Base-by-base conservation (phyloP, 2,888 invertebrate species). In the Rhingia campestris region DNA sequence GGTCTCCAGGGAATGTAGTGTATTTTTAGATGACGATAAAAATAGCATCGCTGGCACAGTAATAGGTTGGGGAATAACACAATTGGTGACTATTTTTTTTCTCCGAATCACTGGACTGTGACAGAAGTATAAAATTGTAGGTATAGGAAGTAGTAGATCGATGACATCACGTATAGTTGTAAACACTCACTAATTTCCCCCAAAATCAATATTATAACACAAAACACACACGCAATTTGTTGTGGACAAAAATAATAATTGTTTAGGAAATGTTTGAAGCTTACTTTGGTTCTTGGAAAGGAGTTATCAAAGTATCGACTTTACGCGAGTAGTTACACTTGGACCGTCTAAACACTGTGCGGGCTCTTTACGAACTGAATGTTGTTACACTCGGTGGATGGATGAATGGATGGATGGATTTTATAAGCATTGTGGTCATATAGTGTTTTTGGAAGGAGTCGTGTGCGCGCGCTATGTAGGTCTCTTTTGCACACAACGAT, bases 301-400 rank as follows among this genome's bases (percentile, higher is more conserved):
- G 30, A 53, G 30, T 66, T 72, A 61, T 61, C 33, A 35, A 32
- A 54, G 14, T 35, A 37, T 72, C 66, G 69, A 22, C 41, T 56
- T 69, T 30, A 56, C 70, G 33, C 70, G 54, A 64, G 3, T 61
- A 45, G 58, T 49, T 63, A 12, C 45, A 59, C 7, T 58, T 41
- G 0, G 14, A 74, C 53, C 69, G 77, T 74, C 77, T 77, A 58
- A 45, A 82, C 82, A 69, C 67, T 88, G 88, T 87, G 89, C 87
- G 87, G 86, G 86, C 82, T 89, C 86, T 87, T 79, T 86, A 77
- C 87, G 88, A 88, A 89, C 89, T 90, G 89, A 84, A 63, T 84
- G 54, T 61, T 70, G 22, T 22, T 59, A 74, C 74, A 74, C 49
- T 66, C 74, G 66, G 37, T 41, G 53, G 43, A 51, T 61, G 54